Evolutionary conservation across 92 coral and sea anemone genomes (phyloP), one percentile per base, ranked within the genome.

Genomic region (Zoanthus solanderi): DNA sequence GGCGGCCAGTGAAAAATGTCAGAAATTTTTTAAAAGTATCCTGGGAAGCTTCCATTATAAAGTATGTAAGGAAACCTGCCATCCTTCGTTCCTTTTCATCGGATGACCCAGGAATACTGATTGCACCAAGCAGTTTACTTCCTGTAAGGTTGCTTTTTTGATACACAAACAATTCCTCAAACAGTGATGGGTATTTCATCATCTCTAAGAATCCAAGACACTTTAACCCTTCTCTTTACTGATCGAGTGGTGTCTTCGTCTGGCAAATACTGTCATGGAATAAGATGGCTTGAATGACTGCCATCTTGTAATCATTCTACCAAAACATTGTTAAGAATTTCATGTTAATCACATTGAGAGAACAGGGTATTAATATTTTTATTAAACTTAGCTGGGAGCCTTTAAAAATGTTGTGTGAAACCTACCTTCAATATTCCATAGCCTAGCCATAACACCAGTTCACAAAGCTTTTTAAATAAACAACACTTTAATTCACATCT

Each of bases 271-370:
- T 71, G 71, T 87, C 87, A 87, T 87, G 90, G 58, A 79, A 87
- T 60, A 87, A 76, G 47, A 87, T 88, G n/a, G 91, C 91, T 88
- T 88, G 91, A 72, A 72, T 88, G 72, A 81, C 87, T 53, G 87
- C 48, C 17, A 63, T 80, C 83, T 88, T 82, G 91, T 88, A 82
- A 50, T 83, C 91, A 83, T 57, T 88, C 88, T 88, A 73, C 69
- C 52, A 61, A 88, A 79, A 87, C 54, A 84, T 16, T 7, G 5
- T 11, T 58, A 58, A 58, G 16, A 58, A 58, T 58, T 58, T 58
- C 50, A 32, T 71, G 74, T 69, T 69, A 69, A 42, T 69, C 74
- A 69, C 31, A 53, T 13, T 53, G 58, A 9, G 58, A 53, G 58
- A 9, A 9, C 10, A 3, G 58, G 58, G 58, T 53, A 53, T 53